Base-by-base conservation (phyloP, 2,113 vertebrate species). In the Amia ocellicauda region DNA sequence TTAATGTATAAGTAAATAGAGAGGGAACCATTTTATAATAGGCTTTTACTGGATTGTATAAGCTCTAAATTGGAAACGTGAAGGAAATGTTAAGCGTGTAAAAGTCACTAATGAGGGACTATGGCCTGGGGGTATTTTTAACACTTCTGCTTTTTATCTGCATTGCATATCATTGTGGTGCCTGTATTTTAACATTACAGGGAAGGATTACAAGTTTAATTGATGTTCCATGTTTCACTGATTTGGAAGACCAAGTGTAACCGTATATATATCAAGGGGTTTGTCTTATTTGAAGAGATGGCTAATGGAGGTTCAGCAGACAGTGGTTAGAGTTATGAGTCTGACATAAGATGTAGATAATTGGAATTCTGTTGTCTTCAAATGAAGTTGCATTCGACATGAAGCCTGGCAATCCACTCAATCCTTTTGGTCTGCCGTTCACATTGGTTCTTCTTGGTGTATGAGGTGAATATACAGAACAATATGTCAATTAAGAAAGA, bases 11-110 rank as follows among this genome's bases (percentile, higher is more conserved):
- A 65, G 67, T 78, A 84, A 84, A 85, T 81, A 80, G 81, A 82
- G 79, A 88, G 76, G 69, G 69, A 86, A 80, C 66, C 69, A 74
- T 82, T 83, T 83, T 85, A n/a, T 87, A 86, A 87, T 86, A n/a
- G 77, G 78, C 63, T 63, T 57, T 71, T 28, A 62, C 63, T 56
- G 70, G 66, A 72, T 70, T 72, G 68, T 60, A 54, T 40, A n/a
- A 67, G 63, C 64, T 67, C 62, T 66, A 61, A 72, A 69, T 63
- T 28, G 51, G 53, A 50, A 41, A 24, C 64, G 69, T 68, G 79
- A 64, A 27, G 58, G 51, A 53, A 23, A 43, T 43, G 67, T 2
- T 41, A 28, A n/a, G 16, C 5, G 54, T 58, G 60, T 43, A 52
- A 53, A 60, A 69, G 16, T 43, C n/a, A 10, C 58, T 86, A 81